These are phyloP conservation scores for Ricordea florida DNA, from an alignment of 92 coral and sea anemone genomes.

Conservation along the genomic window DNA sequence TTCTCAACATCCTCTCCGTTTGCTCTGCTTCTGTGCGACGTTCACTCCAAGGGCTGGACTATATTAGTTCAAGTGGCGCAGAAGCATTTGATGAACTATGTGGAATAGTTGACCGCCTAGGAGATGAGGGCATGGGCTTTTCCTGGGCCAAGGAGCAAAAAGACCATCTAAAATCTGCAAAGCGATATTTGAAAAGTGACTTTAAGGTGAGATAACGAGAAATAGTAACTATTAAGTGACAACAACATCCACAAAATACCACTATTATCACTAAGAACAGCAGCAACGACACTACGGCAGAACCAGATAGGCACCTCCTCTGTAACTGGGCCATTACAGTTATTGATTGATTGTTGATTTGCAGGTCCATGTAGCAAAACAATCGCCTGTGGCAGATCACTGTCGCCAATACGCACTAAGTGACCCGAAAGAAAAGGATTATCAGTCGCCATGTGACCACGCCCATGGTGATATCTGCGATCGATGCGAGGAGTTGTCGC, in stretches of 20 bases:
- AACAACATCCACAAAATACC: neutral
- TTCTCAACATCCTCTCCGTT: neutral
- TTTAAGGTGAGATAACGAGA: neutral
- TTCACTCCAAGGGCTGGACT: neutral
- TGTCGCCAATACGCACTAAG: neutral
- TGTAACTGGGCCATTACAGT: too few species aligned
- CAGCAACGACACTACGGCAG: neutral
- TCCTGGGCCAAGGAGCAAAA: slow-evolving; percentile 21
- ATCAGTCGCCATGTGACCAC: neutral
- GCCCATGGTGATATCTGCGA: neutral
- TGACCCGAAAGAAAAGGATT: neutral
- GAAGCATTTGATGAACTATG: slow-evolving; percentile 3
- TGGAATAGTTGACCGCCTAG: neutral
- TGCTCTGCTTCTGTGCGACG: neutral
- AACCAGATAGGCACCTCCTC: too few species aligned
- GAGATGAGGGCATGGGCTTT: slow-evolving; percentile 21
- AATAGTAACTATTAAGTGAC: too few species aligned
- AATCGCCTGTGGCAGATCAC: neutral
- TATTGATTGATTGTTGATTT: neutral
- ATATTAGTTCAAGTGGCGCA: slow-evolving; percentile 9
- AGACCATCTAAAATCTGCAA: slow-evolving; percentile 10
- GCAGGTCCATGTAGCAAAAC: neutral
- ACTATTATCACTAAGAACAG: neutral
- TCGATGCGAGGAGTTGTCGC: neutral
- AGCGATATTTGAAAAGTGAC: neutral